Base-by-base conservation (phyloP, 1,140 invertebrate species). In the Frieseomelitta varia region DNA sequence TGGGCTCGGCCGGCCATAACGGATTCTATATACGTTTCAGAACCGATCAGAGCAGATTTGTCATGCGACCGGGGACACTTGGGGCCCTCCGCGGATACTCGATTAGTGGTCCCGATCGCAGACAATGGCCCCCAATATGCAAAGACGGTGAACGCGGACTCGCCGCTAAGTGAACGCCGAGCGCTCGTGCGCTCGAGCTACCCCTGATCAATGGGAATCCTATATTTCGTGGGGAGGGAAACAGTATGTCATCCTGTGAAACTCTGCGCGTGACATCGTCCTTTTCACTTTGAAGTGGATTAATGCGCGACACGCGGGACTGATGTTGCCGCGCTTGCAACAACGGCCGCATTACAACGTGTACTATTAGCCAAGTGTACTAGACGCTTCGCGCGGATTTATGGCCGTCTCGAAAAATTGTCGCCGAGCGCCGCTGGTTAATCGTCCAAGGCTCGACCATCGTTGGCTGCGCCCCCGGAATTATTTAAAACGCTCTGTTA, bases 41-140 rank as follows among this genome's bases (percentile, higher is more conserved):
- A 63, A 80, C 75, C 73, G 87, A 92, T 92, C 86, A 6, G 39
- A 90, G 88, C 88, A 87, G 87, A 91, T 92, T 92, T 91, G 90
- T 92, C 91, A 92, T 92, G 86, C 85, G 77, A 67, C 63, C 80
- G 81, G 86, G 39, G 72, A 84, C 86, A 88, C 88, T 90, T 81
- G 71, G 86, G 63, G n/a, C 63, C 79, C 39, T 47, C 81, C 73
- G 76, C 87, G 90, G 87, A 75, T 79, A 82, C 56, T 78, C 87
- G 84, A 88, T 91, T 91, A 91, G 84, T 78, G 87, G 88, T 53
- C 65, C 55, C 53, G 56, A 34, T 17, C 67, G n/a, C n/a, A 80
- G 67, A 91, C 90, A 91, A 91, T 89, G 75, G 67, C 73, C 65
- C 58, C 12, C 24, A 30, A 65, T 78, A 56, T 81, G 81, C 75